Base-by-base conservation (phyloP, 2,113 vertebrate species). In the Climacteris rufus region DNA sequence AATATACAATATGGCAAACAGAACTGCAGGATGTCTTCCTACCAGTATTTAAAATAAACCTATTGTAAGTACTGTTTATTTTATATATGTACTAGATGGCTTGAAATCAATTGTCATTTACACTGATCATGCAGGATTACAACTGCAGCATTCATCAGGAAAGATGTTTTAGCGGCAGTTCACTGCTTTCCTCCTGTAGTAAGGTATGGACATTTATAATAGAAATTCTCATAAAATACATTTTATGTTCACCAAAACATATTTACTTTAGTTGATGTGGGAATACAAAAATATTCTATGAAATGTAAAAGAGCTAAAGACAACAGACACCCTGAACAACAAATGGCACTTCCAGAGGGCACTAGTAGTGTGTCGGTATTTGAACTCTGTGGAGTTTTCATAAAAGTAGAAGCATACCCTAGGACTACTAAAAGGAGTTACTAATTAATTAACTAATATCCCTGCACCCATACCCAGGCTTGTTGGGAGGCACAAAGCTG, bases 291-390 rank as follows among this genome's bases (percentile, higher is more conserved):
- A 70, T n/a, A 72, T 21, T 54, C 81, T 63, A 86, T 60, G 45
- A 69, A 94, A 45, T 9, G 61, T 71, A 76, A 49, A 91, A 95
- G 83, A 87, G 52, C 79, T 25, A 30, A 89, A 86, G 75, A 91
- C 64, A 94, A 75, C 50, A 91, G 77, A 47, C 57, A 54, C 56
- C 54, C 69, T 95, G 83, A 96, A 37, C 31, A 42, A 94, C 87
- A 95, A 60, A 95, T 81, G 94, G 39, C 80, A 81, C 83, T 92
- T 96, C 87, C 79, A 95, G 88, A 94, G 95, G 70, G 50, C 60
- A 61, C 63, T 50, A 44, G 9, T 50, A 44, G 9, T 8, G 2
- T 42, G 84, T 52, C 54, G 65, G 15, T 9, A 35, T 27, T 19
- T 92, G 40, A 96, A 77, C 89, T 86, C 49, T 3, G 7, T 1